phyloP scores from a whole-genome alignment of 2,888 invertebrate species.

The Drosophila helvetica region DNA sequence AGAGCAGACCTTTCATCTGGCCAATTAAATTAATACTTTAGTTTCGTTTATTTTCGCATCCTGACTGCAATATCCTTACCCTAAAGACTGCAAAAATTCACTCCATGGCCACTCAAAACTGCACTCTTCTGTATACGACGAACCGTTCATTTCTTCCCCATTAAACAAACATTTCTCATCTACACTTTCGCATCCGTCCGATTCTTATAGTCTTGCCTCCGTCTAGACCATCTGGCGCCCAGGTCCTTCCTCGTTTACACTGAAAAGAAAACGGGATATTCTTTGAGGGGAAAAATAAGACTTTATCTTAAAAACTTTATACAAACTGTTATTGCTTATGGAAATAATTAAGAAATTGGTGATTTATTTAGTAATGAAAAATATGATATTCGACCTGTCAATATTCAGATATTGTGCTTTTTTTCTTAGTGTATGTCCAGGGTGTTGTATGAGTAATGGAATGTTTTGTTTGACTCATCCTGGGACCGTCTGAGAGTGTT shows the following conservation, averaged over 20 bases:
- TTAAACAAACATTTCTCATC: not conserved
- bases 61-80: not conserved
- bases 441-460: slow-evolving; percentile 68
- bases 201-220: slow-evolving; percentile 38
- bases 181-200: not conserved
- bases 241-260: not conserved
- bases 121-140: not conserved
- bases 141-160: not conserved
- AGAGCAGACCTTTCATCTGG: not conserved
- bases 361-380: too few relatives aligned
- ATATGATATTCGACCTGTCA: not conserved
- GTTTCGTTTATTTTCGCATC: not conserved
- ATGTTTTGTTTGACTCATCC: slow-evolving; percentile 8
- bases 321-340: too few relatives aligned
- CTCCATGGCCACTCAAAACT: not conserved
- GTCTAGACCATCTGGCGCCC: slow-evolving; percentile 72
- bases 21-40: not conserved
- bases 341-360: too few relatives aligned
- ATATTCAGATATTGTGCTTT: not conserved
- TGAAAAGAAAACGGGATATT: not conserved
- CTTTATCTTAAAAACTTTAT: too few relatives aligned
- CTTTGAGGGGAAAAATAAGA: too few relatives aligned
- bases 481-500: not conserved
- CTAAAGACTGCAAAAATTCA: not conserved
- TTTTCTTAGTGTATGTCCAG: slow-evolving; percentile 12